Base-by-base conservation (phyloP, 1,140 invertebrate genomes). In the Drosophila pectinifera region DNA sequence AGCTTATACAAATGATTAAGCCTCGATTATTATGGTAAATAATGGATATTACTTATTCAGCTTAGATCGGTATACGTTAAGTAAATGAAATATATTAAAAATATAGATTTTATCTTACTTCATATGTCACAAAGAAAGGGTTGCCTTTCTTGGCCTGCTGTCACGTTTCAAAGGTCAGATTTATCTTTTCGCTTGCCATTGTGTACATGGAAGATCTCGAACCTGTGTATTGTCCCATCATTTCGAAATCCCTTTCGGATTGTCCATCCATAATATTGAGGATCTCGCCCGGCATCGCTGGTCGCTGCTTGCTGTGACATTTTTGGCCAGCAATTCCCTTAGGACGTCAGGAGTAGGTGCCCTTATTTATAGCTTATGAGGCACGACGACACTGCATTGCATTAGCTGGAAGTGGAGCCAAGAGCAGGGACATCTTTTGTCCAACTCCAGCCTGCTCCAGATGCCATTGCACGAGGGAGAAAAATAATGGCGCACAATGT, bases 401-500 rank as follows among this genome's bases (percentile, higher is more conserved):
- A 86, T 90, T 90, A 90, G 77, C 67, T 75, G 64, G 51, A 53
- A 31, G 42, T 34, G 18, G 10, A 55, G 31, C 26, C 14, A 26
- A 20, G 22, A 28, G 10, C 14, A 38, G 48, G 41, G 20, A 36
- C 24, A 41, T 45, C 34, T 41, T 24, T 16, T 16, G 28, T 38
- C 54, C 55, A 64, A 34, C 26, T 54, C 24, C 55, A 34, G 59
- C 26, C 63, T 57, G 73, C 57, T 90, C 70, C 64, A 81, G 63
- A 68, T 86, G 76, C 58, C 59, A 43, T 28, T 58, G 69, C 56
- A 54, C 16, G 41, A 26, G 39, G 28, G 34, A 42, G 28, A 73
- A 49, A 78, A 89, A 91, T 91, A 91, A 91, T 91, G 90, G 90
- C 84, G 84, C 89, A 91, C 84, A 86, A 86, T 86, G 89, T 91